Evolutionary conservation across 2,888 invertebrate species (phyloP), one percentile per base, ranked within the genome.

Genomic region (Vanessa cardui): DNA sequence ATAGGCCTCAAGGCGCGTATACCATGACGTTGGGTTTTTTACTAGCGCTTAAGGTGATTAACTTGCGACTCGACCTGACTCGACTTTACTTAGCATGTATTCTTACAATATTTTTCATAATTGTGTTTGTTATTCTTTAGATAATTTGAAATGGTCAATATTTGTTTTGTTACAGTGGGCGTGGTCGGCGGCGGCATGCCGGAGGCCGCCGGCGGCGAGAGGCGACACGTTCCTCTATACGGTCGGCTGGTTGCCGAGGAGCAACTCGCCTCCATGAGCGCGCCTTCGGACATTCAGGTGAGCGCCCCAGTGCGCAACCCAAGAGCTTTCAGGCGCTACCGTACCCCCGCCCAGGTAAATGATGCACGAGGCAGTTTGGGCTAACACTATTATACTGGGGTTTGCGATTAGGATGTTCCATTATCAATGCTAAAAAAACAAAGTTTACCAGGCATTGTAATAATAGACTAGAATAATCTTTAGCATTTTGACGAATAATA

Each of bases 171-270:
- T 87, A 16, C 86, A 92, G 92, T 92, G 88, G 91, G 91, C 81
- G 92, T 84, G 78, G 91, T 90, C 73, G 91, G 90, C 78, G 92
- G 90, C 75, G 88, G 88, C 77, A 88, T 90, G 82, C 88, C 89
- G 71, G 90, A 90, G 78, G 83, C 88, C 75, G 88, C 89, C 71
- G 86, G 87, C 69, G 90, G 90, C 76, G 92, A 92, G 82, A 93
- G 95, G 86, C 94, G 96, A 85, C 96, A 96, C 89, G 96, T 95
- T 83, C 97, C 97, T 77, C 95, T 98, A 80, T 98, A 98, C 90
- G 98, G 98, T 80, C 95, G 98, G 83, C 94, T 98, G 93, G 97
- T 98, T 82, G 96, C 96, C 82, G 98, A 97, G 93, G 98, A 98
- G 85, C 97, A 97, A 89, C 94, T 97, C 83, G 94, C 94, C 78